Evolutionary conservation across 30 jellyfish, hydroid and myxozoan species (phyloP).

Genomic region (Aurelia sp.): DNA sequence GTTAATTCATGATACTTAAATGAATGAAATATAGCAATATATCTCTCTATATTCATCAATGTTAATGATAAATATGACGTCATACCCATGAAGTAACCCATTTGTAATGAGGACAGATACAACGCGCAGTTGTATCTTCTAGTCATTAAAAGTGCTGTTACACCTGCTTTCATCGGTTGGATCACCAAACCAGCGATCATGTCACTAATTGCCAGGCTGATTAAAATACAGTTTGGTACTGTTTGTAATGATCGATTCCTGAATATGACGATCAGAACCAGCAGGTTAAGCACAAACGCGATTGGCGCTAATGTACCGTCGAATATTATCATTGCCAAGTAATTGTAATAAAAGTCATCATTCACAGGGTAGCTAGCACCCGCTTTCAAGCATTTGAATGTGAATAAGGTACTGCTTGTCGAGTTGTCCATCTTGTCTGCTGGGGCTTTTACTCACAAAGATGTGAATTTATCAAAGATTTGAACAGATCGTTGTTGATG

Average conservation of each 20-base stretch:
- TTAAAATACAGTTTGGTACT: constrained; percentile 43
- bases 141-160: constrained; percentile 7
- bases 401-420: not conserved
- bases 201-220: constrained; percentile 63
- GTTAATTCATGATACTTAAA: constrained; percentile 43
- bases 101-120: constrained; percentile 49
- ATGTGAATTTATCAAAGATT: too few species aligned
- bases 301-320: constrained; percentile 48
- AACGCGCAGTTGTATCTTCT: constrained; percentile 28
- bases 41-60: constrained; percentile 58
- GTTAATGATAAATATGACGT: constrained; percentile 66
- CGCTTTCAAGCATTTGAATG: constrained; percentile 40
- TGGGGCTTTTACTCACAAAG: too few species aligned
- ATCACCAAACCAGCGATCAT: constrained; percentile 57
- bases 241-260: constrained; percentile 51
- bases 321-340: constrained; percentile 43
- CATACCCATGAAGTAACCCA: constrained; percentile 57
- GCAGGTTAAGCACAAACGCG: constrained; percentile 36
- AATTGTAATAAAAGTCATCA: constrained; percentile 27
- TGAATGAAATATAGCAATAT: constrained; percentile 57
- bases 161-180: constrained; percentile 65
- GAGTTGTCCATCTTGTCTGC: not conserved
- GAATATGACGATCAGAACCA: constrained; percentile 43
- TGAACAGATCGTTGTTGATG: too few species aligned
- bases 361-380: constrained; percentile 46